Percentiles rank a stretch among this genome's conserved stretches.
Conservation (phyloP, 2,888 invertebrate species). For the Caenorhabditis sp. region DNA sequence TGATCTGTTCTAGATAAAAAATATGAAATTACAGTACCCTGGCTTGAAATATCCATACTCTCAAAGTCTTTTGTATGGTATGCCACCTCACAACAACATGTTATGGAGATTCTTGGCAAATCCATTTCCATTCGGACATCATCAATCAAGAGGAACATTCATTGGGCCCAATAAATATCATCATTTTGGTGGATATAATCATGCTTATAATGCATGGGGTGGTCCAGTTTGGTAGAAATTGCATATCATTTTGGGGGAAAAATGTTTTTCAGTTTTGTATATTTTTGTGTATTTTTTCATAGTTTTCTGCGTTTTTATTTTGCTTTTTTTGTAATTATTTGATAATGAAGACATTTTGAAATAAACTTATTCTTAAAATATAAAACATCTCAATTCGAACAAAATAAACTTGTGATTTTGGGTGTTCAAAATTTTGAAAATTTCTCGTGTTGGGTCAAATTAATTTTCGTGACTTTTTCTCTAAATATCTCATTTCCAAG, state of each 20-base stretch:
- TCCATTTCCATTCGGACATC: constrained; percentile 52
- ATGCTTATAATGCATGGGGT: constrained; percentile 52
- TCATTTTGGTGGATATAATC: constrained; percentile 56
- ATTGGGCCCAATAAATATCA: constrained; percentile 61
- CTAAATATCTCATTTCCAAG: too few relatives aligned
- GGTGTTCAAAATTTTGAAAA: too few relatives aligned
- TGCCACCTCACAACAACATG: constrained; percentile 61
- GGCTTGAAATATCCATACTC: constrained; percentile 44
- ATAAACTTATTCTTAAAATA: too few relatives aligned
- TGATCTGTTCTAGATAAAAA: too few relatives aligned
- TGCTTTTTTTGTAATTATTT: too few relatives aligned
- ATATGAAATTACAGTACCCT: constrained; percentile 41
- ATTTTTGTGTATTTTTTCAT: too few relatives aligned
- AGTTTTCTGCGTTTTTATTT: too few relatives aligned
- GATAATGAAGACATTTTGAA: too few relatives aligned
- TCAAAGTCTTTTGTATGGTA: constrained; percentile 52
- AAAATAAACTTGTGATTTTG: too few relatives aligned
- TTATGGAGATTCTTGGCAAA: constrained; percentile 55
- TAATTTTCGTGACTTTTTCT: too few relatives aligned
- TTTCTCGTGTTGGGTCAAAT: too few relatives aligned
- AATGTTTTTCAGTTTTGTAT: neutral
- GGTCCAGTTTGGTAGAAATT: constrained; percentile 57
- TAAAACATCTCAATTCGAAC: too few relatives aligned
- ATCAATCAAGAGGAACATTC: constrained; percentile 36
- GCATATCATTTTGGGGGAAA: neutral